Base-by-base conservation (phyloP, 2,113 vertebrate species). In the Campylorhamphus procurvoides region DNA sequence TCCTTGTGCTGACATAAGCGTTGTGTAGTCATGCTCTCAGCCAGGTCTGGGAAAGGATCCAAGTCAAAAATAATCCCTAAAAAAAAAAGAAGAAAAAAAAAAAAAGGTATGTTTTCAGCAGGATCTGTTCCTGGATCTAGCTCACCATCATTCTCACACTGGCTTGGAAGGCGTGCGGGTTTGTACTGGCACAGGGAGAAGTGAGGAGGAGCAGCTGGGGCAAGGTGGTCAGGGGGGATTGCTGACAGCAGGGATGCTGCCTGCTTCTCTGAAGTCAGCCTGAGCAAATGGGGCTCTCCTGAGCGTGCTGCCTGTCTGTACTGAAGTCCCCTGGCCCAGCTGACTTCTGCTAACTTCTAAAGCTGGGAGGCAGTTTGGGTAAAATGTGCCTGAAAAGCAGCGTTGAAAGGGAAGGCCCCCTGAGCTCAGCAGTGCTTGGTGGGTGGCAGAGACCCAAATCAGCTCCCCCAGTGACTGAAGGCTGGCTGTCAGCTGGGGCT, bases 1-100 rank as follows among this genome's bases (percentile, higher is more conserved):
- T 97, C 93, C 94, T 96, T 93, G 86, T 96, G 95, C 95, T 97
- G 96, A 96, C 95, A 93, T 93, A 81, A 96, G 93, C 52, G 7
- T 94, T 94, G 86, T 88, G 64, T 93, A 94, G 94, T 90, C 29
- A 7, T 94, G 86, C 73, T 92, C 80, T 59, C 59, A 94, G 95
- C 92, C 46, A 90, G 86, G 52, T 58, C 96, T 94, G 96, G 95
- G 92, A 93, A 95, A 86, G 49, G 24, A 86, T 64, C 95, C 95
- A 96, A 95, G 86, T 92, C 58, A 95, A 96, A 95, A 95, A 97
- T 95, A 95, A 95, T 95, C 62, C 44, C 35, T 14, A 0, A 7
- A 58, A 83, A 53, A 86, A 31, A 62, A 53, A 56, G 35, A 35
- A 59, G 37, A 7, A 28, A 14, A 33, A 23, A 37, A 14, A 42